Evolutionary conservation across 2,888 invertebrate species (phyloP), one percentile per base, ranked within the genome.

Genomic region (Liodrosophila aerea): DNA sequence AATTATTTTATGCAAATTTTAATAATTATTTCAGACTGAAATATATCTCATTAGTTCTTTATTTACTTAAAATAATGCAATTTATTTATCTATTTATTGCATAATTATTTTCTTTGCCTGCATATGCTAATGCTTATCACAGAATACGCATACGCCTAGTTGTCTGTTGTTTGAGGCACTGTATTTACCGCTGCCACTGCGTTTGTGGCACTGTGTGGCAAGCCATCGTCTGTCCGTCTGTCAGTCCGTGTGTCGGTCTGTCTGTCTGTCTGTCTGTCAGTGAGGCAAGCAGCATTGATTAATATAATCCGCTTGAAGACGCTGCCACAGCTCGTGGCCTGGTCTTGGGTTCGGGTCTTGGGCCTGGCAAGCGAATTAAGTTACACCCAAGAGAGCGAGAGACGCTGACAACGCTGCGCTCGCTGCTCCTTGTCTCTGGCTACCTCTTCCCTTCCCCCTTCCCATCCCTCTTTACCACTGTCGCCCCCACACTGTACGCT

Each of bases 301-400:
- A 87, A 87, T 87, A 87, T 87, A 87, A 87, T 87, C 87, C 87
- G 87, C 86, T 87, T 86, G 83, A 86, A 86, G 87, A 84, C 77
- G 85, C 69, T 68, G 41, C 61, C n/a, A 22, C 22, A 22, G 56
- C 51, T 63, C 31, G 27, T 76, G 49, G 53, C 51, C 54, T 47
- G 52, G 46, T 64, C 46, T 22, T n/a, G n/a, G n/a, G n/a, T n/a
- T n/a, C n/a, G 22, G 5, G 22, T 22, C 22, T 22, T 22, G 22
- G 22, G 22, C 22, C 22, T 22, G 22, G 22, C 22, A 4, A 5
- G 71, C 60, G 76, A 72, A 64, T 83, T 75, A 75, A 76, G 80
- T 71, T 77, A 75, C 82, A 76, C 50, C 52, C 56, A 41, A 54
- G 61, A 33, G 59, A 36, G 49, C 56, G 39, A 54, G 61, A 33